Conservation (phyloP, 2,888 invertebrate genomes). For the Pristionchus japonicus region DNA sequence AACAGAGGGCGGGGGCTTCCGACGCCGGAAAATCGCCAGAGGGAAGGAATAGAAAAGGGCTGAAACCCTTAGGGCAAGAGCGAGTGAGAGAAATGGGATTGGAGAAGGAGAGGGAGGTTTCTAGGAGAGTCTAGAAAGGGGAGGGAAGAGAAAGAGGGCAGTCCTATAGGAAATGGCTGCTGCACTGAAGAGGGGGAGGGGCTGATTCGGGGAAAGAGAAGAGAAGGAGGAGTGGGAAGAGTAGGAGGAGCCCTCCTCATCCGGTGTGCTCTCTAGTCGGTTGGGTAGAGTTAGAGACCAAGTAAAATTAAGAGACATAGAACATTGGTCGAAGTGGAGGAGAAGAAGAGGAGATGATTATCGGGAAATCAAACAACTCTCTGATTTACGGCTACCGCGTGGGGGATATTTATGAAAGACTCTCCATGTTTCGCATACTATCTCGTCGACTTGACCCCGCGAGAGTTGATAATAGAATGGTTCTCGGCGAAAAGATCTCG, state of each 20-base stretch:
- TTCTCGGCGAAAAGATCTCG: neutral
- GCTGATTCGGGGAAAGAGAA: neutral
- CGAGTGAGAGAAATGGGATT: constrained; percentile 39
- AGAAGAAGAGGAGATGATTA: constrained; percentile 20
- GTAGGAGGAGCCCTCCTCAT: no score
- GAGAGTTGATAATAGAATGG: neutral
- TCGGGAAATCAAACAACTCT: constrained; percentile 6
- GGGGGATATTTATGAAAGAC: neutral
- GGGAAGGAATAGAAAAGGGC: constrained; percentile 23
- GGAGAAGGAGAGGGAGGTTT: constrained; percentile 4
- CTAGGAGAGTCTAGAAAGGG: constrained; percentile 13
- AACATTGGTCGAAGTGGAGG: no score
- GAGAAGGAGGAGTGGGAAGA: neutral
- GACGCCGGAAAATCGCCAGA: neutral
- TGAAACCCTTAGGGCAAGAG: neutral
- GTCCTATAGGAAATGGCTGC: neutral
- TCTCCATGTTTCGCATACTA: neutral
- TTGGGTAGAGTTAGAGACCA: no score
- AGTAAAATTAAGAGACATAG: no score
- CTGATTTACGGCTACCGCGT: neutral
- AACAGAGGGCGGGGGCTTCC: neutral
- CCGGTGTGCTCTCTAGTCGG: no score
- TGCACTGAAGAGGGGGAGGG: constrained; percentile 16
- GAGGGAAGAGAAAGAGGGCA: neutral
- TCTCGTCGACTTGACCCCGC: neutral